phyloP scores from a whole-genome alignment of 64 coral and sea anemone genomes.

The Acropora tenuis region DNA sequence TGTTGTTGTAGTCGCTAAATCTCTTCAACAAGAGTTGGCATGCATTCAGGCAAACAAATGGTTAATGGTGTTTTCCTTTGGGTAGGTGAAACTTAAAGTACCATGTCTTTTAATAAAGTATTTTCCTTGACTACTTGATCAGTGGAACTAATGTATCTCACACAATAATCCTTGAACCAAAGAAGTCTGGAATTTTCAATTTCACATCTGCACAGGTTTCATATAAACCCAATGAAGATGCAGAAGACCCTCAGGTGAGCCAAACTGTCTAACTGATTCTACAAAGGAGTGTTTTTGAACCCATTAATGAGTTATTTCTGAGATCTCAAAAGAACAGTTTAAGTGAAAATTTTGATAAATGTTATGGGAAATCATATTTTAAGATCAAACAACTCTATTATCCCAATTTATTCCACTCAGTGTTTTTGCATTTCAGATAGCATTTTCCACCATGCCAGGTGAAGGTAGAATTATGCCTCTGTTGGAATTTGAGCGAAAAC shows the following conservation, averaged over 20 bases:
- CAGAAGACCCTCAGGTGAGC: slow-evolving; percentile 73
- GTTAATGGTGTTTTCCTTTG: too few relatives aligned
- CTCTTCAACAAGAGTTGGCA: too few relatives aligned
- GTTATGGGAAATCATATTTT: too few relatives aligned
- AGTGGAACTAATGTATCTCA: slow-evolving; percentile 99
- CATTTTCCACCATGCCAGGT: slow-evolving; percentile 84
- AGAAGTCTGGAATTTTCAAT: slow-evolving; percentile 89
- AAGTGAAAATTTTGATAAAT: too few relatives aligned
- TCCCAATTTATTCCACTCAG: not conserved
- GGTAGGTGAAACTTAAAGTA: not conserved
- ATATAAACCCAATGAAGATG: slow-evolving; percentile 90
- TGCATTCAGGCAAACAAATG: too few relatives aligned
- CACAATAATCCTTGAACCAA: slow-evolving; percentile 81
- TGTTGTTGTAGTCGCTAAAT: too few relatives aligned
- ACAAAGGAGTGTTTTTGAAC: too few relatives aligned
- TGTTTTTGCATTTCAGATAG: slow-evolving; percentile 65
- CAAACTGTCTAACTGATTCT: not conserved
- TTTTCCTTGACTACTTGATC: slow-evolving; percentile 56
- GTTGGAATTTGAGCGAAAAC: slow-evolving; percentile 44
- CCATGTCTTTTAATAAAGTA: not conserved
- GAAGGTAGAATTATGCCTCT: slow-evolving; percentile 51
- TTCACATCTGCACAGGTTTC: slow-evolving; percentile 94
- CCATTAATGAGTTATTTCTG: too few relatives aligned
- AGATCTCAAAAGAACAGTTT: too few relatives aligned
- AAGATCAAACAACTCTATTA: not conserved